Evolutionary conservation across 92 coral and sea anemone genomes (phyloP).

Genomic region (Phymanthus crucifer): DNA sequence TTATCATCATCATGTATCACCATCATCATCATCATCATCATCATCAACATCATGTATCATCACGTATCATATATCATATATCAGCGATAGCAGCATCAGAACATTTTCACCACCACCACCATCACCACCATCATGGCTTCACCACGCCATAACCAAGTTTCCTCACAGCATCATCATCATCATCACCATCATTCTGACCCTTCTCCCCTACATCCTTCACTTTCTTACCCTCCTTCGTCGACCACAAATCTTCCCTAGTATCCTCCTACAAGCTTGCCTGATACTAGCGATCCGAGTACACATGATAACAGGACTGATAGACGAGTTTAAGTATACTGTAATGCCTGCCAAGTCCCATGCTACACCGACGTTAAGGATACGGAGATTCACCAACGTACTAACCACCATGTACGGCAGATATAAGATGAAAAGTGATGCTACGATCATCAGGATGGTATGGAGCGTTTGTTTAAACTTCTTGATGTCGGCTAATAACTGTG

Average conservation of each 20-base stretch:
- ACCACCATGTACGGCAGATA: slow-evolving; percentile 28
- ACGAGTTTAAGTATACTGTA: slow-evolving; percentile 19
- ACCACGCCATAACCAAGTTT: too few relatives aligned
- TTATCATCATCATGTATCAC: too few relatives aligned
- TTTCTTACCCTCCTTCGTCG: neutral
- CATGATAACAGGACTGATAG: slow-evolving; percentile 20
- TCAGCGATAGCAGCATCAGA: too few relatives aligned
- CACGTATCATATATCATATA: too few relatives aligned
- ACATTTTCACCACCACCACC: too few relatives aligned
- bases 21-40: too few relatives aligned
- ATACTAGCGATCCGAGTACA: slow-evolving; percentile 24
- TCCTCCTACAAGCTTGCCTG: slow-evolving; percentile 20
- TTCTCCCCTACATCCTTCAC: too few relatives aligned
- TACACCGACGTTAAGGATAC: neutral
- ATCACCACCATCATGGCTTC: too few relatives aligned
- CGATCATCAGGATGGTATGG: slow-evolving; percentile 18
- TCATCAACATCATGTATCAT: too few relatives aligned
- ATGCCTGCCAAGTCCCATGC: slow-evolving; percentile 29
- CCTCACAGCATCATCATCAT: too few relatives aligned
- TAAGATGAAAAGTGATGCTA: slow-evolving; percentile 14
- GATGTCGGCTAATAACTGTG: slow-evolving; percentile 5
- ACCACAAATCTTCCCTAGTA: slow-evolving; percentile 10
- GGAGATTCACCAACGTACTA: slow-evolving; percentile 14
- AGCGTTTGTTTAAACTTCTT: slow-evolving; percentile 20
- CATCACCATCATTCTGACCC: too few relatives aligned